phyloP scores from a whole-genome alignment of 2,888 invertebrate species.

The Taphrorychus bicolor region DNA sequence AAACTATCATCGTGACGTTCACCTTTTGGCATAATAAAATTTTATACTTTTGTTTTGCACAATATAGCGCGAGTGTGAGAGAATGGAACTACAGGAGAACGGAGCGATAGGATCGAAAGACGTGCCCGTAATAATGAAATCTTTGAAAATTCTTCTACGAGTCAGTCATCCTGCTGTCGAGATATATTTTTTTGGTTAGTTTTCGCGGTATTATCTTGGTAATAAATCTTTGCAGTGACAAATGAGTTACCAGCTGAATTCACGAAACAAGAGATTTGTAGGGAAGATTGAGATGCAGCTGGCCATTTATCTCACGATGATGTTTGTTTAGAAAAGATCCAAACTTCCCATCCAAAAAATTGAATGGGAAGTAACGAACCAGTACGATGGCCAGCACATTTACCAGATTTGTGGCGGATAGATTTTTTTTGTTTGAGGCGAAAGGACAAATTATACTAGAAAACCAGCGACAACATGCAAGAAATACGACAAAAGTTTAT shows the following conservation, averaged over 20 bases:
- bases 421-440: no score
- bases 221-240: not conserved
- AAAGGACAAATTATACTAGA: no score
- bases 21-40: slow-evolving; percentile 24
- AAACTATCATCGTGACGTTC: slow-evolving; percentile 21
- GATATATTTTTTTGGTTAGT: not conserved
- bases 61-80: slow-evolving; percentile 26
- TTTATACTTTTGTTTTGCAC: slow-evolving; percentile 29
- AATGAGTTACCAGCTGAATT: not conserved
- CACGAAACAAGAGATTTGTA: not conserved
- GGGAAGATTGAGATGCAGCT: not conserved
- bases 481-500: no score
- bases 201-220: not conserved
- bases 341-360: no score
- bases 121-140: slow-evolving; percentile 26
- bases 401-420: no score
- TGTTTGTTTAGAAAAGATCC: no score
- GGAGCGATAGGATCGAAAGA: slow-evolving; percentile 23
- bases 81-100: slow-evolving; percentile 20
- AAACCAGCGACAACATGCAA: no score
- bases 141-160: slow-evolving; percentile 21
- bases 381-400: no score
- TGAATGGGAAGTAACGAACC: no score
- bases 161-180: slow-evolving; percentile 15
- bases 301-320: not conserved